Base-by-base conservation (phyloP, 2,113 vertebrate species). In the Pollachius pollachius region DNA sequence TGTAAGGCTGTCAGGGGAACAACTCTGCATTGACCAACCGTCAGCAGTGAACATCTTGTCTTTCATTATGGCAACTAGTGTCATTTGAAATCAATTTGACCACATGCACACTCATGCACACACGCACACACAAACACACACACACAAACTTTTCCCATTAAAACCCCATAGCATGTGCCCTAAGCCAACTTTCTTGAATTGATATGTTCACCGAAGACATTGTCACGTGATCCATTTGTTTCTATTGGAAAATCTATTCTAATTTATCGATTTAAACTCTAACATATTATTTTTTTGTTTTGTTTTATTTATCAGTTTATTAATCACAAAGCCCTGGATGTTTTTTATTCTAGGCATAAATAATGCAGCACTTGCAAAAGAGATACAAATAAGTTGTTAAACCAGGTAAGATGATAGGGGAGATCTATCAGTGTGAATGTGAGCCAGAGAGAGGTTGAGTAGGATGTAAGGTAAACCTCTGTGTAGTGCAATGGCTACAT, bases 51-150 rank as follows among this genome's bases (percentile, higher is more conserved):
- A 74, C 75, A 80, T 82, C 75, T 73, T 77, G 76, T 79, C 77
- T 89, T 88, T 87, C 75, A 85, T 90, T 91, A 85, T 77, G 66
- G 65, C 79, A 82, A 82, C 77, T 62, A 79, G 70, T 83, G 77
- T 88, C 90, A 88, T 89, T 88, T 88, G 80, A 90, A 90, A 89
- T 87, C 85, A 86, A 84, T 88, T 72, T 74, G 62, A 34, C 75
- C 37, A 15, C 66, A 21, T 72, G 67, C 62, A 64, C 16, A 70
- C 23, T 74, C 18, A 9, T 56, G 68, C 41, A 41, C 62, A 62
- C 71, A 66, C 59, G 12, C 61, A 62, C 76, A 70, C 74, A 64
- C 48, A 27, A 74, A 64, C 69, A 37, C 27, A 64, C 62, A 67
- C 74, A 71, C 37, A 41, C 37, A 41, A 3, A 41, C 37, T 9